phyloP scores from a whole-genome alignment of 2,113 vertebrate species.

The Brachyistius frenatus region DNA sequence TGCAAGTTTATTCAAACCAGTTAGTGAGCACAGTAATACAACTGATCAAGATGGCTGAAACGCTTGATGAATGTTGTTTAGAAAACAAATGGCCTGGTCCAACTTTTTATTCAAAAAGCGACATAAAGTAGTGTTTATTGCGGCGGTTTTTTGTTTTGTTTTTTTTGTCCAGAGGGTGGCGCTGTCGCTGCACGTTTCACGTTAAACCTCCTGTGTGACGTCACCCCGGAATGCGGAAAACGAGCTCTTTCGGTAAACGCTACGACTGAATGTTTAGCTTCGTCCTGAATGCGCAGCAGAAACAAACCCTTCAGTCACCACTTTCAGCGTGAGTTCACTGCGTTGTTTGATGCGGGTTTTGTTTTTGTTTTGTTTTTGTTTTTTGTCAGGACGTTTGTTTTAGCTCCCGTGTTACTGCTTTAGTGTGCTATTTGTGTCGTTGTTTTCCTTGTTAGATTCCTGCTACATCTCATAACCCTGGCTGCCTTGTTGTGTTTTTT shows the following conservation, averaged over 20 bases:
- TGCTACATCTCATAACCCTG: background rate
- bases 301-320: accelerated
- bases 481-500: slow-evolving; percentile 16
- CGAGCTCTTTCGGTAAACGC: background rate
- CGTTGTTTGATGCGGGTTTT: no score
- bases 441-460: background rate
- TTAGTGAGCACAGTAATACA: no score
- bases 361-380: no score
- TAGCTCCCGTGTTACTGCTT: background rate
- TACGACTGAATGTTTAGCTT: background rate
- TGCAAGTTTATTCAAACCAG: no score
- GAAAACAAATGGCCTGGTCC: no score
- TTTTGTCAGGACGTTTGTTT: background rate
- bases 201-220: background rate
- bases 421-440: background rate
- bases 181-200: background rate
- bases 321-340: slow-evolving; percentile 1
- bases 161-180: slow-evolving; percentile 51
- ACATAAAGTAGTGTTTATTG: no score
- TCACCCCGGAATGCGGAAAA: slow-evolving; percentile 57
- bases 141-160: no score
- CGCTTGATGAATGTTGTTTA: no score
- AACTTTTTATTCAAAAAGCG: no score
- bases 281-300: background rate
- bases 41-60: no score